Percentiles rank a stretch among this genome's conserved stretches.
These are phyloP conservation scores for Trichonephila clavata DNA, from an alignment of 1,140 invertebrate species.

Conservation along the genomic window DNA sequence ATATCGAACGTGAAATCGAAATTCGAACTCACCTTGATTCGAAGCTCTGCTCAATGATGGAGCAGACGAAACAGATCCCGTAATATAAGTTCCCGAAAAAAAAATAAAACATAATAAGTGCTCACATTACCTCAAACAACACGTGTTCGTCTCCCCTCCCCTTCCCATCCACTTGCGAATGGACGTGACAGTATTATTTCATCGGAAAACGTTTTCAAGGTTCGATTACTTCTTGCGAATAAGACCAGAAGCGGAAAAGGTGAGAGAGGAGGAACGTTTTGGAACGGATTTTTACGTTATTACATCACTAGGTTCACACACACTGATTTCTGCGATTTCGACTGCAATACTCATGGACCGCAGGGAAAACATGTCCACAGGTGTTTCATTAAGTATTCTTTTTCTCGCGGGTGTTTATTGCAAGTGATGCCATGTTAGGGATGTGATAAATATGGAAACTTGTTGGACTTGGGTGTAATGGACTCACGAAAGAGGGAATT, in stretches of 20 bases:
- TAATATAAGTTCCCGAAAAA: conserved; percentile 43
- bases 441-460: too few species aligned
- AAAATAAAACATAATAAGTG: conserved; percentile 20
- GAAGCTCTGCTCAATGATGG: background rate
- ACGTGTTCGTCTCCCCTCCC: background rate
- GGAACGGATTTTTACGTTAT: background rate
- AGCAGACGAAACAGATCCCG: conserved; percentile 16
- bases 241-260: conserved; percentile 11
- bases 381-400: background rate
- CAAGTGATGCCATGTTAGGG: too few species aligned
- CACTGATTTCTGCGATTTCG: background rate
- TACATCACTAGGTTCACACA: background rate
- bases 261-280: background rate
- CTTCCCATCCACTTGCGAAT: background rate
- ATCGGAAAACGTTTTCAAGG: conserved; percentile 60
- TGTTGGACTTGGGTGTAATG: too few species aligned
- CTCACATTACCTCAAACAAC: conserved; percentile 29
- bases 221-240: conserved; percentile 61
- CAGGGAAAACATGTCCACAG: background rate
- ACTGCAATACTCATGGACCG: background rate
- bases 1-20: background rate
- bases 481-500: too few species aligned
- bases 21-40: conserved; percentile 6
- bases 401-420: too few species aligned
- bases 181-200: conserved; percentile 57